Evolutionary conservation across 1,140 invertebrate species (phyloP), one percentile per base, ranked within the genome.

Genomic region (Fragariocoptes setiger): DNA sequence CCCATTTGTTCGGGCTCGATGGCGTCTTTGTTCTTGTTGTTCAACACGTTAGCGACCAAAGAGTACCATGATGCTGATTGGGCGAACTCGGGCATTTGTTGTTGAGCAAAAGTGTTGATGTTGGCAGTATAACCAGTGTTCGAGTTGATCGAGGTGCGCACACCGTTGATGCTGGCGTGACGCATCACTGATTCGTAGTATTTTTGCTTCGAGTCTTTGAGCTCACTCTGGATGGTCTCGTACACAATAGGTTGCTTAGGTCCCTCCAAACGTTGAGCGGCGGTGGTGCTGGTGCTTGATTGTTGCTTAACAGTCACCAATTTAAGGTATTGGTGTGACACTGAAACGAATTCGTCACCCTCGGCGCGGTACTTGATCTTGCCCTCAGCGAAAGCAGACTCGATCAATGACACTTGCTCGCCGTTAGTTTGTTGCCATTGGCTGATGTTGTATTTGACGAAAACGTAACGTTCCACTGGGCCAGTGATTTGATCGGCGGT

Each of bases 391-490:
- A 17, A 46, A 5, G 41, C 17, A 17, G 13, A 18, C 21, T 46
- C 43, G 21, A 46, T 46, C 25, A 31, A 31, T n/a, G 25, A 31
- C 5, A 4, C 12, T 5, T 25, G 19, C 16, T 16, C 21, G 17
- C 2, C 18, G 14, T 14, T 14, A 14, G 19, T 15, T 31, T 31
- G 25, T 31, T 8, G 25, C 8, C 8, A 8, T 8, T 13, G 8
- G 8, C 21, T 31, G 20, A 46, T 46, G 44, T 46, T 46, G 44
- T 46, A 46, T 17, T 40, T 35, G 21, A 45, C 37, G 25, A 4
- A 46, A 21, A 31, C 35, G 21, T 31, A 45, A 2, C 17, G 37
- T n/a, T 36, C 43, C 14, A 46, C 44, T 3, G 44, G 41, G n/a
- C n/a, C n/a, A 8, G n/a, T n/a, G 8, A n/a, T 8, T n/a, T 8